These are phyloP conservation scores for Acleris laterana DNA, from an alignment of 2,888 invertebrate genomes.

Conservation along the genomic window DNA sequence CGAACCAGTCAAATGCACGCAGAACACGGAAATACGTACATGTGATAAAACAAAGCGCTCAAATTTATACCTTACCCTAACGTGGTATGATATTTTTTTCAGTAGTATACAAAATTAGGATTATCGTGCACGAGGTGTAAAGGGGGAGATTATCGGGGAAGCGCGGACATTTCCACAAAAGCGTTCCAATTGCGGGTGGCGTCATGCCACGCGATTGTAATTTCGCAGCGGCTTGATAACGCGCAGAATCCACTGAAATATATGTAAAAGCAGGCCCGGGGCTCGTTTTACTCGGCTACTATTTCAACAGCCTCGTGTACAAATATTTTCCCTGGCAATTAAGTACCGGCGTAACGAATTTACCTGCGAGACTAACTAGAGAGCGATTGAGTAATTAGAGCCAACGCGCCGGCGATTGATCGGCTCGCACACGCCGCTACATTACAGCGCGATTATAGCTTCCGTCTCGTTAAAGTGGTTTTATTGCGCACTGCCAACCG, in stretches of 20 bases:
- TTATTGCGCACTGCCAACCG: constrained; percentile 47
- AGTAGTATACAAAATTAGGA: constrained; percentile 24
- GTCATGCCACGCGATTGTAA: constrained; percentile 25
- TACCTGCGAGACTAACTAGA: constrained; percentile 29
- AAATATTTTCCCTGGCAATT: constrained; percentile 17
- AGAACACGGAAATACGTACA: constrained; percentile 14
- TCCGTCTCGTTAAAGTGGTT: constrained; percentile 43
- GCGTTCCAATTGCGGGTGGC: constrained; percentile 44
- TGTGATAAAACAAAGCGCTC: constrained; percentile 5
- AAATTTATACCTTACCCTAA: constrained; percentile 6
- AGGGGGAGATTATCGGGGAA: constrained; percentile 53
- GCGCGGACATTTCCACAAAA: constrained; percentile 51
- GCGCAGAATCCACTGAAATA: constrained; percentile 31
- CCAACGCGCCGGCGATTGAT: constrained; percentile 33
- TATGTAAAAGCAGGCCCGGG: too few relatives aligned
- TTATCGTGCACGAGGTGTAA: constrained; percentile 45
- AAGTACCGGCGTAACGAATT: constrained; percentile 16
- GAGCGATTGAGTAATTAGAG: constrained; percentile 34
- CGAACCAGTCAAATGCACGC: constrained; percentile 47
- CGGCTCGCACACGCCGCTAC: constrained; percentile 13
- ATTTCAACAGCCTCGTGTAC: constrained; percentile 9
- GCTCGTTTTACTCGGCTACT: too few relatives aligned
- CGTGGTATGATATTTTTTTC: neutral
- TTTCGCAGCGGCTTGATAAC: constrained; percentile 22
- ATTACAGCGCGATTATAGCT: constrained; percentile 35